Percentiles rank a stretch among this genome's conserved stretches.
phyloP scores from a whole-genome alignment of 53 echinoderm and acorn worm species.

The Echinometra lucunter region DNA sequence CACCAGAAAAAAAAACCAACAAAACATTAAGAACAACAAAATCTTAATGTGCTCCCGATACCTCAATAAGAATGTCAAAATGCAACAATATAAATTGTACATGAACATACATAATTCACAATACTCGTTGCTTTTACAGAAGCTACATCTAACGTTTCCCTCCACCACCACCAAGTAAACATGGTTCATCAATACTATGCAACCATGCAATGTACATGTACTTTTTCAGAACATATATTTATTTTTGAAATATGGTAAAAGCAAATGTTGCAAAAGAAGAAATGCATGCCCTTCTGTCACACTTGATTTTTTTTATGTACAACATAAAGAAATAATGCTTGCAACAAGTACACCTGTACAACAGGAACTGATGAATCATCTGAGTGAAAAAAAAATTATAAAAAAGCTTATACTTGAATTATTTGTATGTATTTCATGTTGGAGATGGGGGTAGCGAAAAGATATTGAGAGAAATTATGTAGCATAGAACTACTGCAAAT shows the following conservation, averaged over 20 bases:
- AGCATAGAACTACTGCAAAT: too few species aligned
- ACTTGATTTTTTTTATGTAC: too few species aligned
- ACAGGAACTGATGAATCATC: not conserved
- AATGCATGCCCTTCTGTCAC: not conserved
- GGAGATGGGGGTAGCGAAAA: too few species aligned
- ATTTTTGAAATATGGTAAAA: too few species aligned
- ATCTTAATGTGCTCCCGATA: too few species aligned
- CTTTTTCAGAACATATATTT: not conserved
- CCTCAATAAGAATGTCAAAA: too few species aligned
- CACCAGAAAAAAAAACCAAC: too few species aligned
- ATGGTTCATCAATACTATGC: not conserved
- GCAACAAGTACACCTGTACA: not conserved
- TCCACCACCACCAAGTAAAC: not conserved
- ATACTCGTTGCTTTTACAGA: not conserved
- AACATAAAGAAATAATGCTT: not conserved
- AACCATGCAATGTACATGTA: conserved; percentile 3
- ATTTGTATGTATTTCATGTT: too few species aligned
- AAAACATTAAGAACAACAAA: too few species aligned
- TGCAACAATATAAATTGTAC: too few species aligned
- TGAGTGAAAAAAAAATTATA: not conserved
- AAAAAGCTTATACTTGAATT: too few species aligned
- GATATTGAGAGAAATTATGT: too few species aligned
- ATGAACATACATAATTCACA: not conserved
- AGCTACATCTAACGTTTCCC: not conserved
- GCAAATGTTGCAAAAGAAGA: not conserved